A percentile compares a stretch with the other conserved stretches of the same genome.
phyloP scores from a whole-genome alignment of 2,888 invertebrate genomes.

The Bibio marci region DNA sequence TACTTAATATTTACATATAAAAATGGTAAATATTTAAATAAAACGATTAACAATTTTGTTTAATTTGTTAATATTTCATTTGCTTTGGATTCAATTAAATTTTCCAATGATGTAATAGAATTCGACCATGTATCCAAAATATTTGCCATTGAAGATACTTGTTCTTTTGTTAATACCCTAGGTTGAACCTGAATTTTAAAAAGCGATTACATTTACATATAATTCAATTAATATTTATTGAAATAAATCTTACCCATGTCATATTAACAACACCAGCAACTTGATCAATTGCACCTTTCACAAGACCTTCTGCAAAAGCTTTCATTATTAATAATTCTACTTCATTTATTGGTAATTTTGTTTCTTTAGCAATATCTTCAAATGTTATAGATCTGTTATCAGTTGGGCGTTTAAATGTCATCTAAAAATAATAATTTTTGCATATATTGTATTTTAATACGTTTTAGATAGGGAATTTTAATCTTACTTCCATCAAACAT shows the following conservation, averaged over 20 bases:
- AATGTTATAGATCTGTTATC: constrained; percentile 76
- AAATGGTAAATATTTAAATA: too few relatives aligned
- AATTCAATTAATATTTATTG: background rate
- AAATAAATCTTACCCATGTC: constrained; percentile 38
- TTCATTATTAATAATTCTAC: constrained; percentile 97
- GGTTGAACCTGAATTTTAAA: constrained; percentile 38
- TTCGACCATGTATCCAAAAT: constrained; percentile 29
- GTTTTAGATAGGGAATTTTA: too few relatives aligned
- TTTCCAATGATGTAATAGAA: constrained; percentile 28
- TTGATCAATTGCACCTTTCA: constrained; percentile 90
- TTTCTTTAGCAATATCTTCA: constrained; percentile 73
- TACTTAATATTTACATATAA: too few relatives aligned
- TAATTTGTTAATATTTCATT: constrained; percentile 30
- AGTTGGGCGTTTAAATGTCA: constrained; percentile 90
- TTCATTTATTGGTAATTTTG: constrained; percentile 65
- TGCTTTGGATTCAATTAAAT: constrained; percentile 28
- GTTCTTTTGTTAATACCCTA: constrained; percentile 42
- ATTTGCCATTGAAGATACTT: constrained; percentile 27
- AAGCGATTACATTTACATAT: background rate
- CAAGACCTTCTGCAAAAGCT: constrained; percentile 83
- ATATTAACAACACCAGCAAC: constrained; percentile 50
- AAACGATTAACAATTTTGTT: too few relatives aligned
- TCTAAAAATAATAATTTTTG: constrained; percentile 37
- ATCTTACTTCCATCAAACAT: constrained; percentile 84
- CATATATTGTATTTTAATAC: too few relatives aligned